These are phyloP conservation scores for Falco concolor DNA, from an alignment of 2,797 vertebrate genomes.

Conservation along the genomic window DNA sequence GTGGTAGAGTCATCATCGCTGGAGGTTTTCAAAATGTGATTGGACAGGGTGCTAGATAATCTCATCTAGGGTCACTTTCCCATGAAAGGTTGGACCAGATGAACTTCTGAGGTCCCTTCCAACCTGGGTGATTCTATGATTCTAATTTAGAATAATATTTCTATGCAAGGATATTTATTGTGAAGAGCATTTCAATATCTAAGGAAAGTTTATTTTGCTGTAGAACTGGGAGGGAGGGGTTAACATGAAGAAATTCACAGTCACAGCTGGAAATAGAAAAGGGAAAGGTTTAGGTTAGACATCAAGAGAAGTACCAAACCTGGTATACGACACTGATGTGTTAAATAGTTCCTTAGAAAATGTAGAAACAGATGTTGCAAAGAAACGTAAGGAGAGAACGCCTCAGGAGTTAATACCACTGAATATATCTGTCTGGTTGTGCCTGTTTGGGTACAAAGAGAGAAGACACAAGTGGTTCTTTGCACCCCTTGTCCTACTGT, in stretches of 20 bases:
- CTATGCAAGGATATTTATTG: background rate
- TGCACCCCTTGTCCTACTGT: background rate
- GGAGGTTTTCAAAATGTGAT: no score
- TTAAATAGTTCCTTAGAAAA: background rate
- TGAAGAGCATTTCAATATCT: background rate
- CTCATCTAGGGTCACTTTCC: no score
- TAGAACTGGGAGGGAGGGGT: background rate
- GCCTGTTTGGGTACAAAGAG: background rate
- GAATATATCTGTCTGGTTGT: background rate
- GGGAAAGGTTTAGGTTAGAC: background rate
- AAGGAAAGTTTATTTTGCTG: background rate
- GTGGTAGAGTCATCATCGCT: no score
- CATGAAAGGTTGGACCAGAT: no score
- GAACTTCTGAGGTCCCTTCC: no score
- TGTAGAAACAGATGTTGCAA: background rate
- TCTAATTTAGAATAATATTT: background rate
- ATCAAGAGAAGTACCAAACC: background rate
- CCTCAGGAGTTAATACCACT: background rate
- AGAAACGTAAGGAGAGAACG: background rate
- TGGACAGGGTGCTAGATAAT: no score
- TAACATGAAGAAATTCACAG: background rate
- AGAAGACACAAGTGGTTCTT: background rate
- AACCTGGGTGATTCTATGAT: background rate
- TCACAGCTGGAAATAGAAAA: background rate
- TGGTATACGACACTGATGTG: background rate